Evolutionary conservation across 2,113 vertebrate genomes (phyloP).

Genomic region (Lasiurus cinereus): DNA sequence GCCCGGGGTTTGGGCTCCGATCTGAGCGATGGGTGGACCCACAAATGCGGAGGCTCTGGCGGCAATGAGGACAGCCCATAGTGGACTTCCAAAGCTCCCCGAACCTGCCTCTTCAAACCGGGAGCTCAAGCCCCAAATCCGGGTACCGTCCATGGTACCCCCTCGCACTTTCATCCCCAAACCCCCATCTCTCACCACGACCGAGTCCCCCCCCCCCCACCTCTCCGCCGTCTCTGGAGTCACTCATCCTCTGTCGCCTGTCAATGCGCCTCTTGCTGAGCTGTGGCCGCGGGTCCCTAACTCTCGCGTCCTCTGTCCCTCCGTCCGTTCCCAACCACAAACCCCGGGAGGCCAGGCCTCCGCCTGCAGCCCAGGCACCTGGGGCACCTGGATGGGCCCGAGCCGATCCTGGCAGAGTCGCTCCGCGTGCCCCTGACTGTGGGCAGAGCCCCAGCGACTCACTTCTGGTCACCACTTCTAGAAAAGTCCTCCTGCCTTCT

Average conservation of each 20-base stretch:
- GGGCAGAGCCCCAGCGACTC: not conserved
- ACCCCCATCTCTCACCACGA: accelerated
- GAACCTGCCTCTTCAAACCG: not conserved
- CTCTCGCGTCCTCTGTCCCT: not conserved
- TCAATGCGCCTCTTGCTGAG: not conserved
- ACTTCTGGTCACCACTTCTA: not conserved
- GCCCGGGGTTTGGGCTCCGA: not conserved
- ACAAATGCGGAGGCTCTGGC: not conserved
- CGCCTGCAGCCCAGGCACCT: not conserved
- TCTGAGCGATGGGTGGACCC: not conserved
- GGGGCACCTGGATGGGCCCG: not conserved
- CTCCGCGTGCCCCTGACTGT: not conserved
- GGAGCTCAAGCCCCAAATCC: not conserved
- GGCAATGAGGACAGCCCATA: no score
- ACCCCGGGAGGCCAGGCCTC: not conserved
- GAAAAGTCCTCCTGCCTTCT: not conserved
- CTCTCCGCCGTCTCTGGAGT: not conserved
- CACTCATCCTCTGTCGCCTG: not conserved
- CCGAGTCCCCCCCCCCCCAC: not conserved
- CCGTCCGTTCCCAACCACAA: not conserved
- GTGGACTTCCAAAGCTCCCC: no score
- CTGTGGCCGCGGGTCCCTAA: not conserved
- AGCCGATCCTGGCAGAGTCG: not conserved
- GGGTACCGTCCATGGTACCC: accelerated
- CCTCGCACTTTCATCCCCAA: not conserved